Percentiles rank a stretch among this genome's conserved stretches.
Conservation (phyloP, 2,797 vertebrate genomes). For the Champsocephalus esox region DNA sequence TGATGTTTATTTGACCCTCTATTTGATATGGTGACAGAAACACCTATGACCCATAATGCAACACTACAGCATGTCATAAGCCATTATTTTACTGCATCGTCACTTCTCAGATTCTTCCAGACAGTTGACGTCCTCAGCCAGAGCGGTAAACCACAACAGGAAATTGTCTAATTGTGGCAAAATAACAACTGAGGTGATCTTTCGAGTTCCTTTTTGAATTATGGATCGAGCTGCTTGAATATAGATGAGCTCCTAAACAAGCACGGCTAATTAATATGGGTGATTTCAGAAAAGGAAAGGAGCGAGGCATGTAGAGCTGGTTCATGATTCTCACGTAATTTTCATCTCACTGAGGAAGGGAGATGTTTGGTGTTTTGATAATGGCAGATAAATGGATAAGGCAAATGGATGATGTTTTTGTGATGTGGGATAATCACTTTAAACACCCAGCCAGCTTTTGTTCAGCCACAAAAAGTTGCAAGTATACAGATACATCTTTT, state of each 20-base stretch:
- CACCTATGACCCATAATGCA: slow-evolving; percentile 58
- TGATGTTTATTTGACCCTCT: slow-evolving; percentile 32
- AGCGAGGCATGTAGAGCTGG: neutral
- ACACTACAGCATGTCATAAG: slow-evolving; percentile 41
- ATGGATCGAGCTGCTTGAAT: slow-evolving; percentile 61
- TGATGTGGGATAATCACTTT: slow-evolving; percentile 3
- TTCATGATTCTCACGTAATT: neutral
- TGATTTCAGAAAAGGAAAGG: slow-evolving; percentile 26
- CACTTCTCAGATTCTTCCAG: slow-evolving; percentile 30
- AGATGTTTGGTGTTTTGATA: neutral
- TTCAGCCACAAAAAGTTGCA: slow-evolving; percentile 5
- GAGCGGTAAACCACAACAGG: slow-evolving; percentile 29
- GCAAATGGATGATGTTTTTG: neutral
- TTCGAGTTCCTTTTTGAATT: slow-evolving; percentile 61
- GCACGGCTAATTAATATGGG: slow-evolving; percentile 48
- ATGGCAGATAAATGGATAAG: neutral
- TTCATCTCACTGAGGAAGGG: neutral
- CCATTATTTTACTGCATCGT: slow-evolving; percentile 40
- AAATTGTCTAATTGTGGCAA: slow-evolving; percentile 29
- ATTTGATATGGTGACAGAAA: slow-evolving; percentile 37
- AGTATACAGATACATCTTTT: neutral
- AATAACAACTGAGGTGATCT: slow-evolving; percentile 58
- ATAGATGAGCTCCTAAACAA: slow-evolving; percentile 60
- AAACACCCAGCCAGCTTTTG: slow-evolving; percentile 4
- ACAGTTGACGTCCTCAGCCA: slow-evolving; percentile 5